A percentile compares a stretch with the other conserved stretches of the same genome.
Conservation (phyloP, 2,113 vertebrate genomes). For the Hypomesus transpacificus region DNA sequence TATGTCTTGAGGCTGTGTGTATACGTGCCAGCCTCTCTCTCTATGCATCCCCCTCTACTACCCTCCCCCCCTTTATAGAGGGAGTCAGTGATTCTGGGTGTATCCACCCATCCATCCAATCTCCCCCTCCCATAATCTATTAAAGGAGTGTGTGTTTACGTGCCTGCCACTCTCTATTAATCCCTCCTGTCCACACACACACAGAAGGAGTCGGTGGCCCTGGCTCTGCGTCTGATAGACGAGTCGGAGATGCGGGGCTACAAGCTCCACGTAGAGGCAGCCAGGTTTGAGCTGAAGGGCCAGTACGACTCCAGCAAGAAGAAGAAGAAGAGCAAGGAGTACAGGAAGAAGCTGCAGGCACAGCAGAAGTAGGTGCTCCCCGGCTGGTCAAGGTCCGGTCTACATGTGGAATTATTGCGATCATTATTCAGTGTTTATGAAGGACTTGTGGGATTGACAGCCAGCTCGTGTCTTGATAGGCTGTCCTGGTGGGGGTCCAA, state of each 20-base stretch:
- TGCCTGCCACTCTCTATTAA: conserved; percentile 5
- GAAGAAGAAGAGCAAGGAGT: conserved; percentile 94
- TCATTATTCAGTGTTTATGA: no score
- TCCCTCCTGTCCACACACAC: background rate
- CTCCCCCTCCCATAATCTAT: no score
- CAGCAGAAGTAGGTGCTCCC: conserved; percentile 83
- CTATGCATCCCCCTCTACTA: no score
- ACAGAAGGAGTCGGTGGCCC: conserved; percentile 89
- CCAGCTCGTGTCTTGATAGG: no score
- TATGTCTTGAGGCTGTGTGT: background rate
- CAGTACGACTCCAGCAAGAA: conserved; percentile 93
- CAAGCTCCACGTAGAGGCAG: conserved; percentile 88
- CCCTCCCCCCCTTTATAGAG: no score
- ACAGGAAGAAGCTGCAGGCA: conserved; percentile 86
- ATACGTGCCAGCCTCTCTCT: no score
- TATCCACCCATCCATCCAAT: background rate
- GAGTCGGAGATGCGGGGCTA: conserved; percentile 91
- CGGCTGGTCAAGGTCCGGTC: background rate
- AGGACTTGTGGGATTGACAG: no score
- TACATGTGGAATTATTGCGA: conserved; percentile 3
- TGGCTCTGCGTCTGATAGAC: conserved; percentile 87
- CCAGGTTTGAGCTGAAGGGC: conserved; percentile 91
- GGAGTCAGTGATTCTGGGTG: no score
- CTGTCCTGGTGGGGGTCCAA: no score
- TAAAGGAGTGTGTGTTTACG: background rate